A percentile compares a stretch with the other conserved stretches of the same genome.
These are phyloP conservation scores for Saimiri boliviensis DNA, from an alignment of 2,113 vertebrate genomes.

Conservation along the genomic window DNA sequence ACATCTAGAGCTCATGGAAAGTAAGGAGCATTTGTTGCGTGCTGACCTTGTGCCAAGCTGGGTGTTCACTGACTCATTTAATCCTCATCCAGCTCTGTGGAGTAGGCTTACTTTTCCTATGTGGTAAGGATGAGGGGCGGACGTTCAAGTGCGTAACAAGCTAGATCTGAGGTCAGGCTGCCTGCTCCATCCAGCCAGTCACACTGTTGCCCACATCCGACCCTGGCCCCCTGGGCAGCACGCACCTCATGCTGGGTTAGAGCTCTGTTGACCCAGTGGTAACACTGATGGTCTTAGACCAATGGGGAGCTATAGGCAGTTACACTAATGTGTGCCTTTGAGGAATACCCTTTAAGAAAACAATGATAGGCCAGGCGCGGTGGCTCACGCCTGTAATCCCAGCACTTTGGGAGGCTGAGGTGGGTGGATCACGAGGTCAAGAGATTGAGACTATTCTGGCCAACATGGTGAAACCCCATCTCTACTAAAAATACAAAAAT, in stretches of 20 bases:
- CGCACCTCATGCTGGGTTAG: fast-evolving
- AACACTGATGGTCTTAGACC: background rate
- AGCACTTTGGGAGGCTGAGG: no score
- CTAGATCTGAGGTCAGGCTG: background rate
- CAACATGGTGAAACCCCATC: no score
- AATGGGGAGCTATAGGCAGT: background rate
- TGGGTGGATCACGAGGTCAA: no score
- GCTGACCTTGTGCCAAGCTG: background rate
- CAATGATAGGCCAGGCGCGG: fast-evolving
- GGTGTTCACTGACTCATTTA: fast-evolving
- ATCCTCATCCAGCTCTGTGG: fast-evolving
- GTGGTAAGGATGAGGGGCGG: background rate
- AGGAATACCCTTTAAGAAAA: background rate
- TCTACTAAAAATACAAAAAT: no score
- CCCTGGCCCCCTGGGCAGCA: fast-evolving
- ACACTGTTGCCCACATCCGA: background rate
- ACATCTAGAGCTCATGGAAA: background rate
- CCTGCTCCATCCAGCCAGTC: background rate
- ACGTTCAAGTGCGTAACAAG: no score
- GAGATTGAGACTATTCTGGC: no score
- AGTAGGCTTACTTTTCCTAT: background rate
- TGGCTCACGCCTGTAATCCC: no score
- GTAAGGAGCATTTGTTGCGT: background rate
- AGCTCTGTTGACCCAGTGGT: background rate
- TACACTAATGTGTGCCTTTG: background rate